Evolutionary conservation across 2,113 vertebrate genomes (phyloP), one percentile per base, ranked within the genome.

Genomic region (Xiphias gladius): DNA sequence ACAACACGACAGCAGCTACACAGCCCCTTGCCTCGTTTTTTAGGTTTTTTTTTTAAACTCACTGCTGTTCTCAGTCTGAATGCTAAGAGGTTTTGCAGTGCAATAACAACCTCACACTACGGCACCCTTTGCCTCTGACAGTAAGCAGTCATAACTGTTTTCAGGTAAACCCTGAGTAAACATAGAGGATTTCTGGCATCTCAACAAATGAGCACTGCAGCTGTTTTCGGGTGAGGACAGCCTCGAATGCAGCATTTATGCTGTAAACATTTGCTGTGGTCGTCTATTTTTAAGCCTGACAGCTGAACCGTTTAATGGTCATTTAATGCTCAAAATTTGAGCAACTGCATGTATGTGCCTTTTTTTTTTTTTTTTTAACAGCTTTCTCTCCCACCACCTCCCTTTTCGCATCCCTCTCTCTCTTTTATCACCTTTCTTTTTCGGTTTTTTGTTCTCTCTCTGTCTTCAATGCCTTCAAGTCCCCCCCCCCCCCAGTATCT

Each of bases 401-500:
- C 65, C 72, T 39, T 37, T 67, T 6, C 58, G 13, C 69, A 30
- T 61, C 0, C n/a, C 2, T 75, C 11, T 39, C 7, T 66, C 54
- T 72, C 66, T 54, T 73, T 71, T 17, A 67, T 84, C 79, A 32
- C 74, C 64, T 58, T 39, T 1, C 57, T 39, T 65, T 39, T 65
- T 39, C 65, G n/a, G 43, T 62, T 58, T 68, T 26, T 79, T 39
- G 35, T 55, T 80, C 59, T 58, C 59, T 72, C 39, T 54, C 48
- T 66, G 58, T 61, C 28, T 78, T 65, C 65, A 85, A 86, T 64
- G 58, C 70, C 86, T 62, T 63, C 71, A 62, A 74, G 78, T 85
- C 65, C 32, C 32, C 32, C 32, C 32, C 32, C 32, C 32, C 32
- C 32, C 32, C 32, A 79, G 52, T 62, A 65, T 82, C 80, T 8